These are phyloP conservation scores for Exaiptasia diaphana DNA, from an alignment of 64 coral and sea anemone species.

Conservation along the genomic window DNA sequence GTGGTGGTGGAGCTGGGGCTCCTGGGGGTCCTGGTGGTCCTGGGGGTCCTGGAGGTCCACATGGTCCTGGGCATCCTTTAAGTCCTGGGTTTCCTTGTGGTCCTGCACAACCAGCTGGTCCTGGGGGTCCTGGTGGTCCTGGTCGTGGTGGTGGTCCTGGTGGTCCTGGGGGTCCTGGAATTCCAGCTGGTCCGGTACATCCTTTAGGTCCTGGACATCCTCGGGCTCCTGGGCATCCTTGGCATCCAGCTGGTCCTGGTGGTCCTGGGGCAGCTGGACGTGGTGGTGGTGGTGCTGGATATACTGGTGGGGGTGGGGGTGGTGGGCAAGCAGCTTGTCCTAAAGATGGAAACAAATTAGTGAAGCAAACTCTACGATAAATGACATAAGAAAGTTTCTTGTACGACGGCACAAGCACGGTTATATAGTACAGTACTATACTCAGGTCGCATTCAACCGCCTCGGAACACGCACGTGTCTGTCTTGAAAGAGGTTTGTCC, in stretches of 20 bases:
- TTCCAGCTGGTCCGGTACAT: slow-evolving; percentile 61
- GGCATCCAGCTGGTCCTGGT: slow-evolving; percentile 52
- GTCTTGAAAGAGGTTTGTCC: no score
- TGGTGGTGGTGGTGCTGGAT: slow-evolving; percentile 13
- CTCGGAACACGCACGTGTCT: no score
- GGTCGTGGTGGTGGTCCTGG: slow-evolving; percentile 62
- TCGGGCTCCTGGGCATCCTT: slow-evolving; percentile 46
- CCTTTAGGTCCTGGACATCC: slow-evolving; percentile 69
- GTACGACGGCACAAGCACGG: no score
- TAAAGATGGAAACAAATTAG: background rate
- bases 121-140: slow-evolving; percentile 54
- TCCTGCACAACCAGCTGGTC: slow-evolving; percentile 3
- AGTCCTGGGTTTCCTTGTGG: slow-evolving; percentile 6
- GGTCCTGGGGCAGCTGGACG: slow-evolving; percentile 53
- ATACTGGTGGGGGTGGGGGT: slow-evolving; percentile 30
- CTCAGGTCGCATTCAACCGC: no score
- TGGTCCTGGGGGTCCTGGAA: slow-evolving; percentile 53
- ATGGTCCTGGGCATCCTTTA: slow-evolving; percentile 15
- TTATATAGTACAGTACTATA: no score
- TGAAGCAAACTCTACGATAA: no score
- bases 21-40: slow-evolving; percentile 62
- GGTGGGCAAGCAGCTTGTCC: slow-evolving; percentile 21
- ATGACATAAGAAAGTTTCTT: no score
- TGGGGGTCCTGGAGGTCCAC: slow-evolving; percentile 53
- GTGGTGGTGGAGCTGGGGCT: slow-evolving; percentile 47